Base-by-base conservation (phyloP, 2,113 vertebrate species). In the Microtus ochrogaster region DNA sequence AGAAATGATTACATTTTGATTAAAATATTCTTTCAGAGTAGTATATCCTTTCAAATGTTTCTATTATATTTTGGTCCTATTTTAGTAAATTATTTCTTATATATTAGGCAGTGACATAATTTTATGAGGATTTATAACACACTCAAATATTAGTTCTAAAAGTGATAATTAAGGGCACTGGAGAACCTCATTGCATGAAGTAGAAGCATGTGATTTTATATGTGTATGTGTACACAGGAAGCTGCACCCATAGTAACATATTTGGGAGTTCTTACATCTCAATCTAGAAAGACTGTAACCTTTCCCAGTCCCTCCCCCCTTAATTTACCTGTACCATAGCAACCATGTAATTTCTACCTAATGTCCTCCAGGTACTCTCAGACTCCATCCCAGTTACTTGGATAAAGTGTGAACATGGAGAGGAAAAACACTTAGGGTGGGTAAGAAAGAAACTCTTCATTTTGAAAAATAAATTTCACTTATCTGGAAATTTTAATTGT, bases 311-410 rank as follows among this genome's bases (percentile, higher is more conserved):
- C 82, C 58, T 70, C 26, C 6, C 7, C 70, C 26, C 58, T 4
- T 7, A 5, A 7, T 3, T 7, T 1, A 61, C 26, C 4, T 16
- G 0, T 44, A 3, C 58, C 3, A 17, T 17, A 78, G 2, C 1
- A 21, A 1, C 4, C 8, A 49, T 4, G 22, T n/a, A 4, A 21
- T 24, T 52, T 47, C 11, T 26, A 21, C 5, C 13, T 14, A 77
- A 30, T 13, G 41, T n/a, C 12, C 49, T 28, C 4, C 52, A 79
- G 63, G 39, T 26, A 7, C 33, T 47, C 30, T 87, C 49, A 73
- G 61, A 36, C 2, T 22, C 33, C 41, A 49, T 61, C 58, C 24
- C 44, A 47, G 58, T 36, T 58, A 79, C 14, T 24, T 28, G 39
- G 17, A 33, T 49, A 11, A 61, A 63, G 2, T 12, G 39, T 81